Base-by-base conservation (phyloP, 2,797 vertebrate genomes). In the Cyclopterus lumpus region DNA sequence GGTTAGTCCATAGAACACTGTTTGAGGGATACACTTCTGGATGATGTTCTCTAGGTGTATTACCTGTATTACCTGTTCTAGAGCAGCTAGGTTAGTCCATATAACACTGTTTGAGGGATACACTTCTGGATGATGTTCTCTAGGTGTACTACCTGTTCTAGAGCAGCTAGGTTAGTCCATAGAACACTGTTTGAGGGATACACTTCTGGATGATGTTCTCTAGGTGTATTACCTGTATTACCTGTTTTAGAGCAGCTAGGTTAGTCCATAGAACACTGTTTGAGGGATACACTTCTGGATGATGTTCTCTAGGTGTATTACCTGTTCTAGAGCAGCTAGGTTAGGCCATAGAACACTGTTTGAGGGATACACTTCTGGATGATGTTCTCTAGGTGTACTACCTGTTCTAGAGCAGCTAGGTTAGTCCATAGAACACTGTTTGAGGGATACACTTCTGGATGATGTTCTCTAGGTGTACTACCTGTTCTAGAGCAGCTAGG, bases 191-290 rank as follows among this genome's bases (percentile, higher is more conserved):
- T 28, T 2, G 26, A n/a, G 26, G 26, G 26, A 26, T 28, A 28
- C 26, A 28, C 28, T 26, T 28, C 26, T 28, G 26, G 26, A 28
- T 28, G 4, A 48, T n/a, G 42, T 53, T 36, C 32, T 68, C 20
- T 5, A 5, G 32, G 32, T n/a, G n/a, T n/a, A n/a, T n/a, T n/a
- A n/a, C n/a, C n/a, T 70, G 18, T 12, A 1, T 90, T 97, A 98
- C 97, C 97, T 98, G 97, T 93, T 97, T 97, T 93, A 98, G 92
- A 61, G 97, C 97, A 0, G 96, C 96, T 90, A 98, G 94, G 90
- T 95, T 97, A 84, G 96, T 97, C 93, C 95, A 22, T 22, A 22
- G 22, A 22, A 22, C 22, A 22, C 22, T 22, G 22, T 22, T n/a
- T 22, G 22, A 22, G 22, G 22, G 22, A 22, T 22, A 22, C 22